These are phyloP conservation scores for Akabosia matsudoensis DNA, from an alignment of 1,140 invertebrate species.

Conservation along the genomic window DNA sequence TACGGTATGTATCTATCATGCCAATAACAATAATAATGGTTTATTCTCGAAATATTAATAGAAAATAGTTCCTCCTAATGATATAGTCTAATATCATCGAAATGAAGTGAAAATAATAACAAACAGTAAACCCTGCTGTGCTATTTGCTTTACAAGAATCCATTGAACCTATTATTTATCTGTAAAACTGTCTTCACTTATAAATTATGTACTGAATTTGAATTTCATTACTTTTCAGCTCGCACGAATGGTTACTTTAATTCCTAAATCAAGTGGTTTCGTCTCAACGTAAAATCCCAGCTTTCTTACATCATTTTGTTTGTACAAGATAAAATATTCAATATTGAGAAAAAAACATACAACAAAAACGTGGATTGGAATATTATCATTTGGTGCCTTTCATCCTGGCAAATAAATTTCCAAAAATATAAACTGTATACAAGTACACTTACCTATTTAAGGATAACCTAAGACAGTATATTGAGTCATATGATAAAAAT, in stretches of 20 bases:
- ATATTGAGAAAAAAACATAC: not conserved
- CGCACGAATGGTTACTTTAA: not conserved
- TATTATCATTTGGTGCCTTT: no score
- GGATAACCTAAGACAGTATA: no score
- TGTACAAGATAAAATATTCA: no score
- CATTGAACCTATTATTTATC: no score
- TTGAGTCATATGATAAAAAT: no score
- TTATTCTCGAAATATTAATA: no score
- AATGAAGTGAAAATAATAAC: no score
- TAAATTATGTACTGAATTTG: not conserved
- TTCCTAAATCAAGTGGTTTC: not conserved
- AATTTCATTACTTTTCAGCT: not conserved
- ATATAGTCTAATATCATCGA: no score
- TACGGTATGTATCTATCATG: not conserved
- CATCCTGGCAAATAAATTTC: not conserved
- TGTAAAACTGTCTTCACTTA: no score
- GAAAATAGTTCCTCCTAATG: no score
- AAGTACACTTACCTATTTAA: not conserved
- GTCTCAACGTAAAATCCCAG: not conserved
- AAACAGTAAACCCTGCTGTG: no score
- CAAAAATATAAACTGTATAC: not conserved
- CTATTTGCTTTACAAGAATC: no score
- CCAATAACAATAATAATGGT: not conserved
- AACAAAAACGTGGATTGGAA: not conserved
- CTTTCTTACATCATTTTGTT: slow-evolving; percentile 19